These are phyloP conservation scores for Perizoma flavofasciatum DNA, from an alignment of 2,888 invertebrate genomes.

Conservation along the genomic window DNA sequence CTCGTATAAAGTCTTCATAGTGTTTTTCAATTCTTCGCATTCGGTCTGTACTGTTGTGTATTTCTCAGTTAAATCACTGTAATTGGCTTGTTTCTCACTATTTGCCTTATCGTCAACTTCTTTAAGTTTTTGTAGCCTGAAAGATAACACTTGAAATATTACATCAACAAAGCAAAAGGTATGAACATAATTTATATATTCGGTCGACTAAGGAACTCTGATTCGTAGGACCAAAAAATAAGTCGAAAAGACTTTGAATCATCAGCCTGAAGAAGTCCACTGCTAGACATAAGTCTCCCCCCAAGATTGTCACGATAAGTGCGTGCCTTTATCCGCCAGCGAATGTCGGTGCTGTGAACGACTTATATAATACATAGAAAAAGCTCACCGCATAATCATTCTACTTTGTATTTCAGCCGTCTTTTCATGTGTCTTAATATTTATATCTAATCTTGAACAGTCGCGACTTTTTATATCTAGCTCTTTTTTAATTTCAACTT, in stretches of 20 bases:
- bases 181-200: too few species aligned
- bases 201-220: background rate
- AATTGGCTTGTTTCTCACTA: constrained; percentile 58
- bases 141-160: constrained; percentile 10
- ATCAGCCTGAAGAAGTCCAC: too few species aligned
- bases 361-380: too few species aligned
- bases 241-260: too few species aligned
- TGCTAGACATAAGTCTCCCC: too few species aligned
- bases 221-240: background rate
- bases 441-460: constrained; percentile 59
- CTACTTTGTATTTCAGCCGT: constrained; percentile 70
- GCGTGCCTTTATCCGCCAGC: too few species aligned
- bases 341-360: too few species aligned
- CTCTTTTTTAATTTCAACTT: constrained; percentile 56
- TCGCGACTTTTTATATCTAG: constrained; percentile 65
- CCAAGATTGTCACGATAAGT: too few species aligned
- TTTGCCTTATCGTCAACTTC: constrained; percentile 56
- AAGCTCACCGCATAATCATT: constrained; percentile 68
- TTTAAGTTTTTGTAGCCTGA: constrained; percentile 66
- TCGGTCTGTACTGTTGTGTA: constrained; percentile 57
- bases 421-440: constrained; percentile 75
- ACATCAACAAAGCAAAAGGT: constrained; percentile 6
- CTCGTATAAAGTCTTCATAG: constrained; percentile 43
- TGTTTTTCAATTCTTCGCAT: constrained; percentile 40
- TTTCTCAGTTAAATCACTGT: constrained; percentile 61